Evolutionary conservation across 1,140 invertebrate genomes (phyloP), one percentile per base, ranked within the genome.

Genomic region (Meloidogyne floridensis): DNA sequence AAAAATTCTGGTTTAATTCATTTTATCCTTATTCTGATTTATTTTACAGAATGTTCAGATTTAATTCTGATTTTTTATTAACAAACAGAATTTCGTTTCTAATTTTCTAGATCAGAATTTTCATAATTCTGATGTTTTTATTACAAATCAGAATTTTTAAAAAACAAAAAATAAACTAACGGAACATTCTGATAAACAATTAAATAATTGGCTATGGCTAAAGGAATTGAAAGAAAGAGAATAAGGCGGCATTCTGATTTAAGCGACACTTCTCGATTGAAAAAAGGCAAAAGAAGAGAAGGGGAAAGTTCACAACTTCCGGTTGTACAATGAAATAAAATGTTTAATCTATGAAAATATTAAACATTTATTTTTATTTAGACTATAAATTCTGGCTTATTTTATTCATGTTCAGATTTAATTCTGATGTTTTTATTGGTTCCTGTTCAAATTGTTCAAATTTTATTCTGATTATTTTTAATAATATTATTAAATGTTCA

Each of bases 201-300:
- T 42, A 86, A 80, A 43, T 88, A 87, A 54, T 86, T 86, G 32
- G 85, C 85, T 32, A 87, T 54, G 3, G 83, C 83, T n/a, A 86
- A 69, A 2, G 85, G 85, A 32, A 86, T 79, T 9, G 86, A 87
- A 9, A 86, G 72, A 32, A 80, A 53, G 5, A 90, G 81, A 54
- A 89, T 76, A 69, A 88, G 83, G 43, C 85, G 80, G 72, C 88
- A 88, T 81, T 90, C 88, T 11, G 89, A 86, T 51, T 79, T 72
- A 87, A 75, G 74, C 81, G 76, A 73, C 82, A 85, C 20, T 42
- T 84, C 88, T 47, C 88, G 79, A 15, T 85, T 77, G 86, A 76
- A 77, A 84, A 90, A 89, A 6, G 87, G 87, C 80, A 85, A 89
- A 7, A 89, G 81, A 42, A 89, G 81, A 74, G 84, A 90, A 3